Evolutionary conservation across 1,140 invertebrate species (phyloP).

Genomic region (Philopotamus ludificatus): DNA sequence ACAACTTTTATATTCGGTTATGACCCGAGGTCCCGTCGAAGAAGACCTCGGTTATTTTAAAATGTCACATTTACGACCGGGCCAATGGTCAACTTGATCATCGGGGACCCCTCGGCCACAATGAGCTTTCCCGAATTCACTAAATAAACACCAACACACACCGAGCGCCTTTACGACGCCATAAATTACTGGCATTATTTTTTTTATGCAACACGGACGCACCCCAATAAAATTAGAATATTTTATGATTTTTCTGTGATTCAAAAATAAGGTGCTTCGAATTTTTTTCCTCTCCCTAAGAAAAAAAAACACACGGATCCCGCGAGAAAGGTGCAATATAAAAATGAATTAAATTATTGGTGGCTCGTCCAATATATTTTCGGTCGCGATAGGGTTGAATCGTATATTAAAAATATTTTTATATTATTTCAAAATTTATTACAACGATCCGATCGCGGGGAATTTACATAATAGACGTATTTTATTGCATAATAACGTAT

Average conservation of each 20-base stretch:
- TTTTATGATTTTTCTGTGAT: constrained; percentile 31
- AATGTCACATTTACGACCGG: constrained; percentile 1
- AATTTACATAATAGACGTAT: too few species aligned
- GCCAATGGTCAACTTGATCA: background rate
- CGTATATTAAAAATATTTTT: too few species aligned
- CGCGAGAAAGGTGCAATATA: background rate
- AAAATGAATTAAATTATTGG: background rate
- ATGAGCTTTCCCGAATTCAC: constrained; percentile 13
- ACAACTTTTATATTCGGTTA: background rate
- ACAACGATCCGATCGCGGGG: too few species aligned
- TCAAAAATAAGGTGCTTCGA: constrained; percentile 10
- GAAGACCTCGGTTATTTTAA: constrained; percentile 2
- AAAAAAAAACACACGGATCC: too few species aligned
- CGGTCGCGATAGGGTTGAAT: background rate
- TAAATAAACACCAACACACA: constrained; percentile 22
- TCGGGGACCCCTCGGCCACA: background rate
- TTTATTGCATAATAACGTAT: too few species aligned
- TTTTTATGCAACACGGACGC: constrained; percentile 12
- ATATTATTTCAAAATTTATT: too few species aligned
- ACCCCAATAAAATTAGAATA: constrained; percentile 29
- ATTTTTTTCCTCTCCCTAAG: background rate
- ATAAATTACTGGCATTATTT: constrained; percentile 25
- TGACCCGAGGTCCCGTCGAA: background rate
- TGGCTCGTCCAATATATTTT: background rate
- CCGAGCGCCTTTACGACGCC: constrained; percentile 20